These are phyloP conservation scores for Drosophila ficusphila DNA, from an alignment of 1,140 invertebrate genomes.

Conservation along the genomic window DNA sequence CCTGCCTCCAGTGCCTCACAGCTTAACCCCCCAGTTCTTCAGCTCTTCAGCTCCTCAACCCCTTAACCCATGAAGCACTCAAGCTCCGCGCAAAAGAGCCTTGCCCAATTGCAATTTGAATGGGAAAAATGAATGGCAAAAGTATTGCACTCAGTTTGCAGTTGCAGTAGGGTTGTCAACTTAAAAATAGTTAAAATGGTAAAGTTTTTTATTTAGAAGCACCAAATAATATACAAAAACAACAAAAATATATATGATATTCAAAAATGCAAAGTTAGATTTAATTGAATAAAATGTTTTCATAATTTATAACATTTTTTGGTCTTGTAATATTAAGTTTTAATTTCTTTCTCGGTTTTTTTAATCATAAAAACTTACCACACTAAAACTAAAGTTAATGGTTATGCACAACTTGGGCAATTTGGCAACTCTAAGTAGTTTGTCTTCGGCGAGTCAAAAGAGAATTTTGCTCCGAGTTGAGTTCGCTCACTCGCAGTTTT, in stretches of 20 bases:
- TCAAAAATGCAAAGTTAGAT: too few relatives aligned
- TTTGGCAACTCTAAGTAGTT: conserved; percentile 37
- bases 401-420: too few relatives aligned
- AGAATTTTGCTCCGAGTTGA: conserved; percentile 5
- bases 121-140: conserved; percentile 4
- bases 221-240: too few relatives aligned
- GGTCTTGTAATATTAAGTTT: too few relatives aligned
- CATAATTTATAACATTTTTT: too few relatives aligned
- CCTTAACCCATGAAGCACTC: background rate
- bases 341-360: too few relatives aligned
- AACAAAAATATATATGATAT: background rate
- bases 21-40: conserved; percentile 15
- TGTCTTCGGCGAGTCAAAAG: conserved; percentile 7
- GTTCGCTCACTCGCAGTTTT: conserved; percentile 20
- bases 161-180: conserved; percentile 18
- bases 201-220: background rate
- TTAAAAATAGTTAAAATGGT: background rate
- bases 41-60: background rate
- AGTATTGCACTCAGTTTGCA: conserved; percentile 43
- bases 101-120: conserved; percentile 41
- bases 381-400: too few relatives aligned
- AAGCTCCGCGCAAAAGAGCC: background rate
- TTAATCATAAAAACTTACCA: too few relatives aligned
- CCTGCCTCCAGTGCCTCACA: conserved; percentile 5
- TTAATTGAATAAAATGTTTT: too few relatives aligned